Conservation (phyloP, 2,797 vertebrate genomes). For the Lacerta agilis region DNA sequence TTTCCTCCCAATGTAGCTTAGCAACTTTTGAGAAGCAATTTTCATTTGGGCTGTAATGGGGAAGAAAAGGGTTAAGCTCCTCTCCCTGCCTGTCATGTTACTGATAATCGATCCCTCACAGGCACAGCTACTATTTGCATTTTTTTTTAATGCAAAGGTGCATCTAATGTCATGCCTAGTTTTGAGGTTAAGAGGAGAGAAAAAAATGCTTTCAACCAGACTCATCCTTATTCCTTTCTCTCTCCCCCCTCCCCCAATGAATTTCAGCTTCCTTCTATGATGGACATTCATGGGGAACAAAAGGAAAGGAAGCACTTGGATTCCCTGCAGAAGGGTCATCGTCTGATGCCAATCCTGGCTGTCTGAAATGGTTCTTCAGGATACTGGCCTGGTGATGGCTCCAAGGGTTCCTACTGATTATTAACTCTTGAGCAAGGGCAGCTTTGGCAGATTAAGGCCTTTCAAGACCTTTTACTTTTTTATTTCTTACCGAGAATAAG, state of each 20-base stretch:
- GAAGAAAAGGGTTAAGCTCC: background rate
- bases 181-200: background rate
- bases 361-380: slow-evolving; percentile 61
- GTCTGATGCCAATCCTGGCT: slow-evolving; percentile 51
- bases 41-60: background rate
- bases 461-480: slow-evolving; percentile 54
- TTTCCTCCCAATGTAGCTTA: background rate
- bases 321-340: slow-evolving; percentile 60
- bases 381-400: slow-evolving; percentile 56
- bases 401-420: slow-evolving; percentile 48
- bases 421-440: slow-evolving; percentile 50
- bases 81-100: background rate
- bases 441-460: slow-evolving; percentile 58
- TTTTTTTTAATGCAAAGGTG: background rate
- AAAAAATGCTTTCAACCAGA: background rate
- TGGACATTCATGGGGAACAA: slow-evolving; percentile 41
- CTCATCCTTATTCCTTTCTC: background rate
- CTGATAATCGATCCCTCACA: background rate
- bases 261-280: slow-evolving; percentile 61
- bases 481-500: slow-evolving; percentile 53
- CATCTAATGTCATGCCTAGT: too few relatives aligned
- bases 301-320: slow-evolving; percentile 59
- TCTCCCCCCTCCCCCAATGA: background rate
- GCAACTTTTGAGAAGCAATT: background rate
- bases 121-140: too few relatives aligned